Evolutionary conservation across 2,888 invertebrate genomes (phyloP).

Genomic region (Seira musarum): DNA sequence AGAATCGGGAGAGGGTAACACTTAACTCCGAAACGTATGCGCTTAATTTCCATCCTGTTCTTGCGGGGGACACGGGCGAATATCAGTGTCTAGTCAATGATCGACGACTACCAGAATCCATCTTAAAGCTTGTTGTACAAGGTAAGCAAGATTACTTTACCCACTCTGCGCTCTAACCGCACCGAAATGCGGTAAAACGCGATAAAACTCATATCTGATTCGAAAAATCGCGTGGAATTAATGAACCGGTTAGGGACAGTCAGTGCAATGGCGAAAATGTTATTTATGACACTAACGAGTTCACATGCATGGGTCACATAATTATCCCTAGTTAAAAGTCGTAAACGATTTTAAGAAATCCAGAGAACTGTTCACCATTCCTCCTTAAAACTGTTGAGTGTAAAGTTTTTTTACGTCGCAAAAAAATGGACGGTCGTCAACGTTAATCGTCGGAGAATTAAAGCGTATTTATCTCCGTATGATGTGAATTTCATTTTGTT

Average conservation of each 20-base stretch:
- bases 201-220: too few species aligned
- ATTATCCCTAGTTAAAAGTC: too few species aligned
- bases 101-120: constrained; percentile 79
- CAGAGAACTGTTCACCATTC: too few species aligned
- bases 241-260: background rate
- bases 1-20: constrained; percentile 76
- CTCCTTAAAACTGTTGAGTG: too few species aligned
- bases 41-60: constrained; percentile 78
- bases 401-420: too few species aligned
- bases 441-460: background rate
- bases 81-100: constrained; percentile 81
- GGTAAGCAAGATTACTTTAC: constrained; percentile 74
- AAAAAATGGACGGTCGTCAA: too few species aligned
- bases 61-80: constrained; percentile 79
- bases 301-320: too few species aligned
- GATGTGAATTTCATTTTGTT: background rate
- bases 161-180: too few species aligned
- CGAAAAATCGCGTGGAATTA: constrained; percentile 30
- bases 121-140: constrained; percentile 80
- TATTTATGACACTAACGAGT: too few species aligned
- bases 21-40: constrained; percentile 78
- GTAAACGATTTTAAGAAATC: too few species aligned
- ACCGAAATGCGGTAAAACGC: too few species aligned
- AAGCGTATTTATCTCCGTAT: background rate
- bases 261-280: too few species aligned